A percentile compares a stretch with the other conserved stretches of the same genome.
These are phyloP conservation scores for Pogona vitticeps DNA, from an alignment of 2,113 vertebrate species.

Conservation along the genomic window DNA sequence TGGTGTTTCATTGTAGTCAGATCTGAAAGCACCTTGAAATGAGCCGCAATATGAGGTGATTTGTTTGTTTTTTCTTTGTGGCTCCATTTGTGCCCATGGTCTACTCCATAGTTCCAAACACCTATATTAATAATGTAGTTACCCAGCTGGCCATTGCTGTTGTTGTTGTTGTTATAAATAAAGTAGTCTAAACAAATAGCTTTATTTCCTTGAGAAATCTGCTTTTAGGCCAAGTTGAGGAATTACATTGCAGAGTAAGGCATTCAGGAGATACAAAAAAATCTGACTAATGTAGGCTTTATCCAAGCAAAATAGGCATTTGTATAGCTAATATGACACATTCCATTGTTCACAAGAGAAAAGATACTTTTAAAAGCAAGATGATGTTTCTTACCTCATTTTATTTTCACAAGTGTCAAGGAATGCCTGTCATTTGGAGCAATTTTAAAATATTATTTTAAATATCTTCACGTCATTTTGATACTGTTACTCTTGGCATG, in stretches of 20 bases:
- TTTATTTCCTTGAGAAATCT: background rate
- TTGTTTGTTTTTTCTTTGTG: too few relatives aligned
- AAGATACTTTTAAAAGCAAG: background rate
- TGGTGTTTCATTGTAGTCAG: too few relatives aligned
- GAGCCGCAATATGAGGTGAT: too few relatives aligned
- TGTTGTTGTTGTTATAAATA: background rate
- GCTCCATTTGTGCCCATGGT: too few relatives aligned
- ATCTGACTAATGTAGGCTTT: too few relatives aligned
- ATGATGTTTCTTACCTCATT: background rate
- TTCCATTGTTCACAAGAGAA: background rate
- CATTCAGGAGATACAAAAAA: background rate
- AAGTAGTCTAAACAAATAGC: background rate
- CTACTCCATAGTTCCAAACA: too few relatives aligned
- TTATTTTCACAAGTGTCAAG: background rate
- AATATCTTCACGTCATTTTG: background rate
- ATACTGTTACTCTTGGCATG: background rate
- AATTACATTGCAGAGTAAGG: constrained; percentile 8
- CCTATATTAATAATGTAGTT: too few relatives aligned
- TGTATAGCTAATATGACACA: background rate
- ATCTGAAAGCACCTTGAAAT: too few relatives aligned
- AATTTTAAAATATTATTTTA: background rate
- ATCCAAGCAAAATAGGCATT: background rate
- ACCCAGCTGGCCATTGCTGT: too few relatives aligned
- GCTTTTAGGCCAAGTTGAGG: background rate
- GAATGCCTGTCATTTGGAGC: background rate